phyloP scores from a whole-genome alignment of 2,888 invertebrate genomes.

The Didymodactylos carnosus region DNA sequence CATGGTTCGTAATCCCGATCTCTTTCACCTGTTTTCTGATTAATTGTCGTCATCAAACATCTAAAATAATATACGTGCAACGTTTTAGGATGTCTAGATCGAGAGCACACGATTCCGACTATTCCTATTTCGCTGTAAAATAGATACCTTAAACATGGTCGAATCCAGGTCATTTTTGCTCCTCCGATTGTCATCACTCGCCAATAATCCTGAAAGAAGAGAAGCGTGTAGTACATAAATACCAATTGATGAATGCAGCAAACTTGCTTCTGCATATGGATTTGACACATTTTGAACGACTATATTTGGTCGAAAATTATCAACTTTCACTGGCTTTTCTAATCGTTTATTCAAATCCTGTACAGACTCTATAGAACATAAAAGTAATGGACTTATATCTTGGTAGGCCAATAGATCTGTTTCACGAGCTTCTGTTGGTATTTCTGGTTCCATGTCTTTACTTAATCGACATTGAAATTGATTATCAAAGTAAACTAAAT shows the following conservation, averaged over 20 bases:
- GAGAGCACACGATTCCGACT: too few relatives aligned
- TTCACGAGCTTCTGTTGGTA: neutral
- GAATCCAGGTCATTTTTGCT: neutral
- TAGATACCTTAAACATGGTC: neutral
- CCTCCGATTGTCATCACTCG: neutral
- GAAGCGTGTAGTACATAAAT: too few relatives aligned
- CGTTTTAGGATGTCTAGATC: neutral
- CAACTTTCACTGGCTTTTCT: conserved; percentile 34
- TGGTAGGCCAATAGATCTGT: conserved; percentile 28
- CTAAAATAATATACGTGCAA: neutral
- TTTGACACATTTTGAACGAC: conserved; percentile 24
- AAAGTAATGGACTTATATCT: conserved; percentile 48
- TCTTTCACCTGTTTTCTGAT: neutral
- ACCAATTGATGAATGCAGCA: too few relatives aligned
- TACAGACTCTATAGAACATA: conserved; percentile 49
- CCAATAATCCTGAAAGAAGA: neutral
- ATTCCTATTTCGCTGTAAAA: neutral
- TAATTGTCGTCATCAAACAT: neutral
- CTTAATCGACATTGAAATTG: neutral
- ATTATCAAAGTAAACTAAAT: conserved; percentile 4
- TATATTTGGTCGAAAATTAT: conserved; percentile 51
- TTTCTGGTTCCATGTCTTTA: neutral
- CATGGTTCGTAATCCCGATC: neutral
- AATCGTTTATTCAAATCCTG: conserved; percentile 46
- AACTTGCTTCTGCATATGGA: neutral